Evolutionary conservation across 2,797 vertebrate genomes (phyloP), one percentile per base, ranked within the genome.

Genomic region (Myripristis murdjan): DNA sequence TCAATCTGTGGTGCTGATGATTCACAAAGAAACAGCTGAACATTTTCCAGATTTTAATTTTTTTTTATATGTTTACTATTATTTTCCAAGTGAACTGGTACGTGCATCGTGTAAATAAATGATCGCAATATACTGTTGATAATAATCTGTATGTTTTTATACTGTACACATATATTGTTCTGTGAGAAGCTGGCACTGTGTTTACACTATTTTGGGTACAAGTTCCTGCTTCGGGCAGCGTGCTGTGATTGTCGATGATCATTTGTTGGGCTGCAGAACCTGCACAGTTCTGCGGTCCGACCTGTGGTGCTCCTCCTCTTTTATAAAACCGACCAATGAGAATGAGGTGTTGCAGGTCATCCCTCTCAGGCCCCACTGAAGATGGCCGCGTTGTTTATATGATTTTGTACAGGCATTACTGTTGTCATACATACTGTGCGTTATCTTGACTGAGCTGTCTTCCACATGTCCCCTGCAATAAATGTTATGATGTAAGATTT

Each of bases 291-390:
- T 78, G 73, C 63, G 56, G 74, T 59, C 31, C 18, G 77, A 77
- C 78, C 79, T 76, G 58, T 84, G 79, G 74, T 81, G 86, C 81
- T 85, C 75, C 73, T 83, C 74, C 64, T 84, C 72, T 75, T 61
- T 77, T 57, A 72, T 71, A 60, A 81, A 53, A 71, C 57, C 72
- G 82, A 79, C 77, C 69, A 72, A 81, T 82, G 77, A 87, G 39
- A 87, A 86, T 81, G 91, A 93, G 91, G 93, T 77, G 93, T 93
- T 94, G 94, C 94, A 81, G 94, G 94, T 92, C 94, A 93, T 92
- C 93, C 91, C 93, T 93, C 92, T 93, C 91, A 78, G 82, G 89
- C 85, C 85, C 53, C 64, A 73, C 20, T 72, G 67, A 85, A 82
- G 59, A 85, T 63, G 68, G 68, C 47, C 31, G 1, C 75, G 39